Base-by-base conservation (phyloP, 2,888 invertebrate species). In the Quadroppia sp. region DNA sequence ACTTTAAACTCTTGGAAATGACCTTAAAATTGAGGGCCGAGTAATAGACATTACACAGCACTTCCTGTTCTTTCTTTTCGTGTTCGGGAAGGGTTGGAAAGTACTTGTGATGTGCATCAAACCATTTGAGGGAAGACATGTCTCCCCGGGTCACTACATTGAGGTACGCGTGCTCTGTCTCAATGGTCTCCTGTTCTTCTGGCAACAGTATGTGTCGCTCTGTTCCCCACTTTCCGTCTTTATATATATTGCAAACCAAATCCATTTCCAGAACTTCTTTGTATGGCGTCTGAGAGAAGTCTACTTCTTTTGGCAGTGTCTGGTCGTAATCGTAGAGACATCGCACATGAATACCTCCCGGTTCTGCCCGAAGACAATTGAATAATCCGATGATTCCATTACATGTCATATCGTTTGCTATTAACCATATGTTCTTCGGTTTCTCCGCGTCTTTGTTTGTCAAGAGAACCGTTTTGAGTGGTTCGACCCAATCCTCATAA, bases 81-180 rank as follows among this genome's bases (percentile, higher is more conserved):
- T 32, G 15, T 13, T 32, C 45, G 6, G 36, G 50, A 3, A 71
- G 32, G 76, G 86, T 83, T 3, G 85, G 82, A 80, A 87, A 87
- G 80, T 86, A 87, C 59, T 88, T 86, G 70, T 89, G 86, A 71
- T 90, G 90, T 73, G 92, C 92, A 85, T 92, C 95, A 81, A 97
- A 92, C 97, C 92, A 98, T 80, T 88, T 88, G 78, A 94, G 87
- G 79, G 91, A 95, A 25, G 95, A 89, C 78, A 99, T 87, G 84
- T 99, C 98, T 74, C 98, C 98, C 81, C 96, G 88, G n/a, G 89
- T 90, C 78, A 94, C 82, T 1, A 94, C 90, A 84, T 98, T 97
- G 71, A 98, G 90, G 83, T 94, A 97, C 17, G 97, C 97, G 84
- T 96, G 93, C 82, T 94, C 90, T 74, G 93, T 77, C 30, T 74